Conservation (phyloP, 2,113 vertebrate genomes). For the Oncorhynchus clarkii region DNA sequence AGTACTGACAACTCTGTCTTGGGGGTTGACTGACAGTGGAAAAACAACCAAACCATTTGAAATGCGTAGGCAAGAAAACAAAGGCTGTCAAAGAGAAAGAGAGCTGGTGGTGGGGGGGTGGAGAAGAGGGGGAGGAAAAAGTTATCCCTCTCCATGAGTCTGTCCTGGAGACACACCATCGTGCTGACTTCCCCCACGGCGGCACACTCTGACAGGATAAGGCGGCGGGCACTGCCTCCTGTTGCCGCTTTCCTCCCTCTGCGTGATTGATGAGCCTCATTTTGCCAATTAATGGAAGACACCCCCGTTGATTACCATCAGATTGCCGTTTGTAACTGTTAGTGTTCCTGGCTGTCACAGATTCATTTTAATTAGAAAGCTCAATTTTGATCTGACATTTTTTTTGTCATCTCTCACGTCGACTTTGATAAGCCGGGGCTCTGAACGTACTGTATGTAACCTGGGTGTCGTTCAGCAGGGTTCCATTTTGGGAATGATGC, state of each 20-base stretch:
- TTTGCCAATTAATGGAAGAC: constrained; percentile 79
- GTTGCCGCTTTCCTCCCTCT: constrained; percentile 55
- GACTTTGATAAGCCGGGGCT: constrained; percentile 12
- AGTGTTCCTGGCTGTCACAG: constrained; percentile 70
- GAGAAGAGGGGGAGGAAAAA: constrained; percentile 19
- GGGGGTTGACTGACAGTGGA: constrained; percentile 61
- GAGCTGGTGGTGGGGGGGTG: constrained; percentile 55
- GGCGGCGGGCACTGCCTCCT: constrained; percentile 37
- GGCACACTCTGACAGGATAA: constrained; percentile 61
- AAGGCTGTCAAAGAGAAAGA: constrained; percentile 66
- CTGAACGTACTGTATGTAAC: not conserved
- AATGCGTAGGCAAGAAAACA: constrained; percentile 65
- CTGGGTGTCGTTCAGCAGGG: not conserved
- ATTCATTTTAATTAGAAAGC: constrained; percentile 73
- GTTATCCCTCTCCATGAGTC: constrained; percentile 45
- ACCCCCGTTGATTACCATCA: constrained; percentile 78
- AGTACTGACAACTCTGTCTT: constrained; percentile 63
- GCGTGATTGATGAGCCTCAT: constrained; percentile 80
- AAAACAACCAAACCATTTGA: constrained; percentile 67
- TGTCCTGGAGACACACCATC: constrained; percentile 63
- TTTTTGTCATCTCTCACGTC: constrained; percentile 17
- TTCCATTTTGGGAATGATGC: too few relatives aligned
- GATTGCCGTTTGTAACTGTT: constrained; percentile 77
- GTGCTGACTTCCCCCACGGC: constrained; percentile 60
- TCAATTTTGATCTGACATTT: constrained; percentile 39